phyloP scores from a whole-genome alignment of 1,140 invertebrate species.

The Papilio aristodemus region DNA sequence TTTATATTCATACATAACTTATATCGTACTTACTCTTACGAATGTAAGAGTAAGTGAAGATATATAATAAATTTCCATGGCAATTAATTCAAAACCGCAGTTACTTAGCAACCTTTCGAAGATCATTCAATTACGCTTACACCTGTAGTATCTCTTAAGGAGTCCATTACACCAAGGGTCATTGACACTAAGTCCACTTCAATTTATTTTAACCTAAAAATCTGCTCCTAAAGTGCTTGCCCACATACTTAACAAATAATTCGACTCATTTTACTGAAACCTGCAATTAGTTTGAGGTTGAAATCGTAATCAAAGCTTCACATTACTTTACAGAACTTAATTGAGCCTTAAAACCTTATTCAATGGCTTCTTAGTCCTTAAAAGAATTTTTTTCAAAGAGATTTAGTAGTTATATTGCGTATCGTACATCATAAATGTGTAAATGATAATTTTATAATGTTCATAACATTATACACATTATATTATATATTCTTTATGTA shows the following conservation, averaged over 20 bases:
- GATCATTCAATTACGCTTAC: neutral
- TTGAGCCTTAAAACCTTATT: neutral
- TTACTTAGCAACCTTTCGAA: neutral
- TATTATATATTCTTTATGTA: too few relatives aligned
- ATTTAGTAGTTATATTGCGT: neutral
- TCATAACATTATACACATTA: too few relatives aligned
- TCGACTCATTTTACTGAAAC: neutral
- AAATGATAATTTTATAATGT: neutral
- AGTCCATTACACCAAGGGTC: neutral
- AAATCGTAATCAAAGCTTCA: conserved; percentile 17
- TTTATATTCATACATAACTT: too few relatives aligned
- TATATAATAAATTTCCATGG: too few relatives aligned
- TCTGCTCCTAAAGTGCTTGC: neutral
- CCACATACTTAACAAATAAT: neutral
- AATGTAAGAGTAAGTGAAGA: too few relatives aligned
- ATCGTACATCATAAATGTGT: neutral
- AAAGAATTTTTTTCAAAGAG: neutral
- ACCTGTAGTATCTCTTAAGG: neutral
- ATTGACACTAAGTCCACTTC: neutral
- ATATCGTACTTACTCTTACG: too few relatives aligned
- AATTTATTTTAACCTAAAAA: conserved; percentile 7
- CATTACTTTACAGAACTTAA: neutral
- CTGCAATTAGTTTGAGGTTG: conserved; percentile 1
- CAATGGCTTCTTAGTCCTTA: neutral
- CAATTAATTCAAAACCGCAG: too few relatives aligned